Base-by-base conservation (phyloP, 2,888 invertebrate genomes). In the Tinea trinotella region DNA sequence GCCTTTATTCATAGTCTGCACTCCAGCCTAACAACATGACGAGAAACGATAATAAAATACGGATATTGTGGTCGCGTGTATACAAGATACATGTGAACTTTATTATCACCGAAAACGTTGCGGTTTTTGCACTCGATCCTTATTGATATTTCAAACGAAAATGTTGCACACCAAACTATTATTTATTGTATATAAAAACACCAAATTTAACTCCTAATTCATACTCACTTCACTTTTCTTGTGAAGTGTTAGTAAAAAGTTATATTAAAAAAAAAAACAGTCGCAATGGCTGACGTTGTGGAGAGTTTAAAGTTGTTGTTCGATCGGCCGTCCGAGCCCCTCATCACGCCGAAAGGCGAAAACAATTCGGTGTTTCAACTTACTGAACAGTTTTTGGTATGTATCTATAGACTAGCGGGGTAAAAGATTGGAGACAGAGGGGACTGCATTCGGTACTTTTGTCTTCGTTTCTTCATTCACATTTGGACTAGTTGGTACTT, bases 281-380 rank as follows among this genome's bases (percentile, higher is more conserved):
- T 34, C 13, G 2, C 62, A 63, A 83, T 81, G 82, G 57, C 67
- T 4, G 57, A 70, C 55, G 57, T 70, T 1, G 30, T 55, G 0
- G 59, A 68, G n/a, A 69, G 67, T 59, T 62, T 88, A 9, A 57
- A 66, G 56, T 67, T 84, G 54, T 70, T 91, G 57, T 89, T 89
- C 63, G 90, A 91, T 64, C 85, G 91, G 22, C 90, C 90, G 0
- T 75, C 79, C 24, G 91, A 91, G 65, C 85, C 90, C 0, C 67
- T 90, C 55, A 88, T 90, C 58, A 84, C 88, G 15, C 89, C 90
- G 0, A 91, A 91, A 64, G 90, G 90, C 10, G 89, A 90, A 0
- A 62, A 84, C 0, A 87, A 87, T 57, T 76, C 87, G 13, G 74
- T 88, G 10, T 92, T 92, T 59, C 87, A 90, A 58, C 84, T 92